phyloP scores from a whole-genome alignment of 2,888 invertebrate genomes.

The Pristionchus mayeri region DNA sequence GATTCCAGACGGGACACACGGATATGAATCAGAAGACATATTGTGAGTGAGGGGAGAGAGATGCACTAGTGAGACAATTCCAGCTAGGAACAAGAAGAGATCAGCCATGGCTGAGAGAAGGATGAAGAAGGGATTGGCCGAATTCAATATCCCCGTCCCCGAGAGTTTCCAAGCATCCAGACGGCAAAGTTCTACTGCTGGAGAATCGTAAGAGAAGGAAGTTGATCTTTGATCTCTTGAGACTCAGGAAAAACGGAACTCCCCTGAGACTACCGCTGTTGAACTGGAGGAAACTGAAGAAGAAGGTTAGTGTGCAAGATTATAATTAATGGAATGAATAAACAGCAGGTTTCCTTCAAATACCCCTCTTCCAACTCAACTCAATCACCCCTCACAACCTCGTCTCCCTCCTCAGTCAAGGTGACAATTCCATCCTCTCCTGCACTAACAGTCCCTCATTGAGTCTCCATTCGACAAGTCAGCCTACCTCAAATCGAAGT shows the following conservation, averaged over 20 bases:
- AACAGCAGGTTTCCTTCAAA: constrained; percentile 48
- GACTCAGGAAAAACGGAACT: constrained; percentile 12
- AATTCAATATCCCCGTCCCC: constrained; percentile 65
- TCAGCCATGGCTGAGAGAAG: constrained; percentile 68
- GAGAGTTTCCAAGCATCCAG: constrained; percentile 57
- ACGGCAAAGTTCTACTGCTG: not conserved
- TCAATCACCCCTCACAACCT: constrained; percentile 1
- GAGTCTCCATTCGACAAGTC: constrained; percentile 7
- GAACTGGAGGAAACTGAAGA: constrained; percentile 56
- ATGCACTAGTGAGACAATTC: constrained; percentile 42
- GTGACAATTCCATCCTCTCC: not conserved
- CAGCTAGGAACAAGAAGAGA: constrained; percentile 69
- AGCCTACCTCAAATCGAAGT: constrained; percentile 46
- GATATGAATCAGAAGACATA: constrained; percentile 68
- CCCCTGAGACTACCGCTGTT: constrained; percentile 43
- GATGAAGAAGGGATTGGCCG: constrained; percentile 63
- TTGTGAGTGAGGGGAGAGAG: constrained; percentile 54
- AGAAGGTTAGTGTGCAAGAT: constrained; percentile 48
- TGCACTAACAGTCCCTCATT: not conserved
- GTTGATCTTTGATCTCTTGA: not conserved
- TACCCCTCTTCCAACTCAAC: constrained; percentile 11
- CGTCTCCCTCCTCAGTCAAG: constrained; percentile 40
- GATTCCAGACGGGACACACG: constrained; percentile 77
- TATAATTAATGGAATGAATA: not conserved
- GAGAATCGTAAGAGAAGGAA: not conserved